A percentile compares a stretch with the other conserved stretches of the same genome.
Evolutionary conservation across 2,113 vertebrate species (phyloP).

Genomic region (Anser brachyrhynchus): DNA sequence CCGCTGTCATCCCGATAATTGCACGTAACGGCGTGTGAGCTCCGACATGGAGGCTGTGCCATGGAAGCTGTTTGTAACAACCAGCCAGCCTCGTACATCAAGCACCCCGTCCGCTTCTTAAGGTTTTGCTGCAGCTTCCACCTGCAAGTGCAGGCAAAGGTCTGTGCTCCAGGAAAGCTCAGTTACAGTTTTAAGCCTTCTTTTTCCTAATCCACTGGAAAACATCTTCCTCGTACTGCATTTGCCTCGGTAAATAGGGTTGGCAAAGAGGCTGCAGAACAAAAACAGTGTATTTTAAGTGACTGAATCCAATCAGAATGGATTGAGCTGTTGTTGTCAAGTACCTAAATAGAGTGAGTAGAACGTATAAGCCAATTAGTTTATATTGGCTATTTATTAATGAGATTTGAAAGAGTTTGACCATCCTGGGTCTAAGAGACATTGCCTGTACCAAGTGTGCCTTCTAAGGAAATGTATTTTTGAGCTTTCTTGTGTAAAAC

Average conservation of each 20-base stretch:
- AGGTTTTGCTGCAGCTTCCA: conserved; percentile 13
- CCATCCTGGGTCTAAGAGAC: not conserved
- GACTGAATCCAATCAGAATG: conserved; percentile 53
- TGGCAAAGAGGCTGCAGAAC: conserved; percentile 5
- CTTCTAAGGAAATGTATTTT: not conserved
- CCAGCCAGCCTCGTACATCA: not conserved
- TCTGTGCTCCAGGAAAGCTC: not conserved
- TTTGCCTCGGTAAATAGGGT: not conserved
- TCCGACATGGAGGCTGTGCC: not conserved
- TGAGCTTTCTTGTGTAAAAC: not conserved
- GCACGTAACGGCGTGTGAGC: not conserved
- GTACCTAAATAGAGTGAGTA: conserved; percentile 55
- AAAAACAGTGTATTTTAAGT: conserved; percentile 49
- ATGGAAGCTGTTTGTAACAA: conserved; percentile 22
- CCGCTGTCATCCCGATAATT: not conserved
- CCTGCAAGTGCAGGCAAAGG: not conserved
- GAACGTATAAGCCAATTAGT: conserved; percentile 50
- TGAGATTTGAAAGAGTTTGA: conserved; percentile 22
- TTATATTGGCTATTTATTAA: conserved; percentile 35
- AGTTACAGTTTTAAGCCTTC: conserved; percentile 33
- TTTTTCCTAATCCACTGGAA: conserved; percentile 47
- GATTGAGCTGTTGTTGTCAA: conserved; percentile 28
- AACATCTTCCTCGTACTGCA: conserved; percentile 17
- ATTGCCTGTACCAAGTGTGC: not conserved
- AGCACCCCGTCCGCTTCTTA: not conserved